Conservation (phyloP, 2,797 vertebrate species). For the Hemibagrus guttatus region DNA sequence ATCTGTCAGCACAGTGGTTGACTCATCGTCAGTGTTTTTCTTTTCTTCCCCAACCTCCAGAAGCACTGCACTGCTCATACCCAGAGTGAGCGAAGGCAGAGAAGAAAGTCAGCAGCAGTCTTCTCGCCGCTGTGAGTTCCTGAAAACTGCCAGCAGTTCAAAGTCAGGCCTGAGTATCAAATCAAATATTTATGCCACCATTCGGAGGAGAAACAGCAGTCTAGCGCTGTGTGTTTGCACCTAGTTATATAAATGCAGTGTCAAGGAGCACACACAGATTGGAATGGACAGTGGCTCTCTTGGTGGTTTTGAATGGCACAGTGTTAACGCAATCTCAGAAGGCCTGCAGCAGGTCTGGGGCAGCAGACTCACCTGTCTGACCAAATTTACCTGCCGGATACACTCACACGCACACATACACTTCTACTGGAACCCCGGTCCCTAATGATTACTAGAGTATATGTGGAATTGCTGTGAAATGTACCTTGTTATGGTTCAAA, state of each 20-base stretch:
- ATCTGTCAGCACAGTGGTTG: background rate
- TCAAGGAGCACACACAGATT: constrained; percentile 8
- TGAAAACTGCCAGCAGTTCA: constrained; percentile 30
- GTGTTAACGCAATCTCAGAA: constrained; percentile 4
- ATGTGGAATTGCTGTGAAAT: constrained; percentile 40
- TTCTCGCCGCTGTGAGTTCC: constrained; percentile 7
- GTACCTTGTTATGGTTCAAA: constrained; percentile 40
- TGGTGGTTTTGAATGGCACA: constrained; percentile 1
- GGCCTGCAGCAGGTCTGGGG: constrained; percentile 13
- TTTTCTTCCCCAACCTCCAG: background rate
- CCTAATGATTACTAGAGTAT: constrained; percentile 20
- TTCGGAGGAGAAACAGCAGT: constrained; percentile 37
- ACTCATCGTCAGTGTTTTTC: background rate
- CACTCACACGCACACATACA: constrained; percentile 12
- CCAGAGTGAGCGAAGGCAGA: background rate
- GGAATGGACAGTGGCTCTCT: background rate
- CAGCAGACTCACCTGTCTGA: constrained; percentile 20
- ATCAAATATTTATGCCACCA: constrained; percentile 49
- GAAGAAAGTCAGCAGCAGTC: background rate
- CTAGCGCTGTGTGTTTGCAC: constrained; percentile 15
- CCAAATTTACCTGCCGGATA: constrained; percentile 10
- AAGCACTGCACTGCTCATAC: background rate
- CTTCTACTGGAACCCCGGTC: background rate
- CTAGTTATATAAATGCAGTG: constrained; percentile 21
- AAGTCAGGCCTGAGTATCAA: constrained; percentile 27